These are phyloP conservation scores for Ceratitis capitata DNA, from an alignment of 1,140 invertebrate genomes.

Conservation along the genomic window DNA sequence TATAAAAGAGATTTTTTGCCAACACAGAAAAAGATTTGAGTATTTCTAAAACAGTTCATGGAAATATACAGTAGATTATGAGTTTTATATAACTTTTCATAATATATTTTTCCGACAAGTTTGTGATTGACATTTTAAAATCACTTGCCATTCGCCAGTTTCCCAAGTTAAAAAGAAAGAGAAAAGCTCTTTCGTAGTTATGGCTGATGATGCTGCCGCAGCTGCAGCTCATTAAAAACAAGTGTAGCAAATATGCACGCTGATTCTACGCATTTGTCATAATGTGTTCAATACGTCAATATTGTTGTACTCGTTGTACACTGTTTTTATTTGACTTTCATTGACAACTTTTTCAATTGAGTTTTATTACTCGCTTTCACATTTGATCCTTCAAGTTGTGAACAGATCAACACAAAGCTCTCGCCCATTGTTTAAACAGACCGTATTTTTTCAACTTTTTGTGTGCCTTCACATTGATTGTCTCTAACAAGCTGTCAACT, in stretches of 20 bases:
- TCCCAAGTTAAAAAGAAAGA: too few species aligned
- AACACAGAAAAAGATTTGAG: too few species aligned
- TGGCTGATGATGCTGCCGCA: not conserved
- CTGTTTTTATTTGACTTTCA: not conserved
- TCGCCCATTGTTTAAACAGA: not conserved
- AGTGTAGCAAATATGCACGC: not conserved
- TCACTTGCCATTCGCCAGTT: not conserved
- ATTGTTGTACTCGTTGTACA: not conserved
- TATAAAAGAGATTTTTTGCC: too few species aligned
- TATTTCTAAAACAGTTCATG: too few species aligned
- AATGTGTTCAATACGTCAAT: not conserved
- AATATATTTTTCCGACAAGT: not conserved
- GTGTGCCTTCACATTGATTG: not conserved
- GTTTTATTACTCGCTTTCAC: not conserved
- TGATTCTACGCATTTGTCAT: not conserved
- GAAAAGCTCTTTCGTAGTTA: not conserved
- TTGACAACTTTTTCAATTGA: not conserved
- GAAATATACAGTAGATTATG: too few species aligned
- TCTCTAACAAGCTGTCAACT: slow-evolving; percentile 15
- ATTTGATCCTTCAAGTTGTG: not conserved
- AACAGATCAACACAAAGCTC: not conserved
- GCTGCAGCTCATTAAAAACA: not conserved
- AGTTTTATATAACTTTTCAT: too few species aligned
- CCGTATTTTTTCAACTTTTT: not conserved
- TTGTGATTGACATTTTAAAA: not conserved